These are phyloP conservation scores for Crotalus tigris DNA, from an alignment of 2,113 vertebrate species.

Conservation along the genomic window DNA sequence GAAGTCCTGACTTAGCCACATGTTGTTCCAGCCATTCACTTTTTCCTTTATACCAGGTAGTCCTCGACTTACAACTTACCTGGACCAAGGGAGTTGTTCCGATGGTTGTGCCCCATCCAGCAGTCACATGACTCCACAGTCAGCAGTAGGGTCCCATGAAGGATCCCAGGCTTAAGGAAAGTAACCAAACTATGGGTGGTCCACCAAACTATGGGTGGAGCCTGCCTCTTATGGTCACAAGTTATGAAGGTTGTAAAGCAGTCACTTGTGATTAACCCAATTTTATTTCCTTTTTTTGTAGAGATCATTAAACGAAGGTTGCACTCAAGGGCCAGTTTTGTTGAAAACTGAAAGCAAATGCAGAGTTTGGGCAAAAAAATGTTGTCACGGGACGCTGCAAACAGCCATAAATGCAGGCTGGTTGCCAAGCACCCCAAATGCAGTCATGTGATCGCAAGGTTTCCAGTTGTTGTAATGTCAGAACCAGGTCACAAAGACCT, in stretches of 20 bases:
- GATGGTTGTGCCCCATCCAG: not conserved
- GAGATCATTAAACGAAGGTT: not conserved
- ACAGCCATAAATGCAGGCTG: not conserved
- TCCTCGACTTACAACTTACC: not conserved
- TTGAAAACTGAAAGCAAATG: not conserved
- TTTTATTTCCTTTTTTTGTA: not conserved
- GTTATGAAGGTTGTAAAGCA: not conserved
- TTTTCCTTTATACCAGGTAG: not conserved
- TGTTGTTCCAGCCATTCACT: not conserved
- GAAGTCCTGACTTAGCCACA: not conserved
- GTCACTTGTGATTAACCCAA: not conserved
- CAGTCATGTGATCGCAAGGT: not conserved
- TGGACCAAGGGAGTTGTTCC: not conserved
- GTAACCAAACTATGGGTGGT: not conserved
- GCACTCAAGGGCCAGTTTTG: not conserved
- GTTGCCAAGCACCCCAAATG: not conserved
- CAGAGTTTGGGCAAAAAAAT: not conserved
- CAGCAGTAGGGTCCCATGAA: not conserved
- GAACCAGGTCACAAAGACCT: too few relatives aligned
- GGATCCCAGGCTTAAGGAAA: not conserved
- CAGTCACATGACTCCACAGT: not conserved
- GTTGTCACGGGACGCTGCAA: not conserved
- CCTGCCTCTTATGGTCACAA: not conserved
- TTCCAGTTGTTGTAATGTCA: not conserved
- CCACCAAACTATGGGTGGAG: not conserved